Conservation (phyloP, 2,888 invertebrate genomes). For the Drosophila subsilvestris region DNA sequence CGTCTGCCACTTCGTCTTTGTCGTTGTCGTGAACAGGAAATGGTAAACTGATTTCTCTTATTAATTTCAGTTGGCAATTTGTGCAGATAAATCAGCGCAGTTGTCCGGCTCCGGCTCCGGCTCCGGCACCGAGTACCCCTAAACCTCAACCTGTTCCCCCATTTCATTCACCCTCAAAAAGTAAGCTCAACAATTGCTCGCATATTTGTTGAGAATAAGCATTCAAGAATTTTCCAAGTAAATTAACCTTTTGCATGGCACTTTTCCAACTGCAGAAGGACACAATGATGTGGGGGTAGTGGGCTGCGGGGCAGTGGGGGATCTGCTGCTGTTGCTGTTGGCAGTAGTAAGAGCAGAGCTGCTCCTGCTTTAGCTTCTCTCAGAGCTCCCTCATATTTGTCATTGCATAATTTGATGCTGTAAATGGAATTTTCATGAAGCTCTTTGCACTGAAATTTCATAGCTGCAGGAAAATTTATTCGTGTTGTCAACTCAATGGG, state of each 20-base stretch:
- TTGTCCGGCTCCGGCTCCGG: conserved; percentile 14
- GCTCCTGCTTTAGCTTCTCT: background rate
- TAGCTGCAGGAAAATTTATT: background rate
- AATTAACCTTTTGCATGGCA: conserved; percentile 47
- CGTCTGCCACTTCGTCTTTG: conserved; percentile 32
- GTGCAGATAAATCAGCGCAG: conserved; percentile 57
- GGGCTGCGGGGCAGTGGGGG: background rate
- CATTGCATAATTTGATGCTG: conserved; percentile 13
- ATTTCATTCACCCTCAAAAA: conserved; percentile 3
- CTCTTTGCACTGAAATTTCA: background rate
- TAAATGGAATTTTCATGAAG: conserved; percentile 7
- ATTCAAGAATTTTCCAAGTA: conserved; percentile 51
- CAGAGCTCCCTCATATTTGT: conserved; percentile 11
- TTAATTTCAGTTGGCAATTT: conserved; percentile 71
- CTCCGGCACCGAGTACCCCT: background rate
- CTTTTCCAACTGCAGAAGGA: conserved; percentile 5
- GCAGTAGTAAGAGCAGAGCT: background rate
- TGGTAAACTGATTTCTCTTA: conserved; percentile 69
- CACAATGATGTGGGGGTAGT: background rate
- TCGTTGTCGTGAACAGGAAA: conserved; percentile 61
- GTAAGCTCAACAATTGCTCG: conserved; percentile 50
- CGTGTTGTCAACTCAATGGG: background rate
- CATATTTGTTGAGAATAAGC: conserved; percentile 47
- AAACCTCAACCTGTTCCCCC: no score
- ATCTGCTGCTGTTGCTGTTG: background rate